phyloP scores from a whole-genome alignment of 1,140 invertebrate species.

The Drosophila repleta region DNA sequence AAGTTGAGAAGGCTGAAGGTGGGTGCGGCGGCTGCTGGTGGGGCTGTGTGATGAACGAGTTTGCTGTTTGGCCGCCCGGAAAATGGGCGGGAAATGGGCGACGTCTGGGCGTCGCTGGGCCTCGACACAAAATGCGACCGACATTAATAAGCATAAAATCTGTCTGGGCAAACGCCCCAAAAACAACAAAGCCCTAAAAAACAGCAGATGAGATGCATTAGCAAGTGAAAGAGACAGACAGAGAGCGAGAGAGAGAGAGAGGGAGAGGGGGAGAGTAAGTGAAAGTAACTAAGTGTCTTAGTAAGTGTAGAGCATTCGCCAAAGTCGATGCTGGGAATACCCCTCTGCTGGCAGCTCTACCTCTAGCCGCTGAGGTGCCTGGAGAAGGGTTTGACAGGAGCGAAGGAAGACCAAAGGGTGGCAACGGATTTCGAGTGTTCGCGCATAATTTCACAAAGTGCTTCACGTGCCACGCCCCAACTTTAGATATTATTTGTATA shows the following conservation, averaged over 20 bases:
- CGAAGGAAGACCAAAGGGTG: not conserved
- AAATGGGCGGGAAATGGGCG: slow-evolving; percentile 23
- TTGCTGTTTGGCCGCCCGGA: slow-evolving; percentile 39
- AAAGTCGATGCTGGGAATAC: slow-evolving; percentile 1
- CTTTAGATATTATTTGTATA: slow-evolving; percentile 33
- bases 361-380: not conserved
- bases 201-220: not conserved
- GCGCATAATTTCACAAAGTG: slow-evolving; percentile 53
- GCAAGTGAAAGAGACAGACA: not conserved
- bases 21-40: no score
- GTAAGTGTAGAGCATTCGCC: no score
- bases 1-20: slow-evolving; percentile 52
- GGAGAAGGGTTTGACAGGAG: slow-evolving; percentile 46
- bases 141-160: slow-evolving; percentile 74
- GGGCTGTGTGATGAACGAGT: slow-evolving; percentile 55
- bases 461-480: slow-evolving; percentile 15
- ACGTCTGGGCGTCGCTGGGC: slow-evolving; percentile 48
- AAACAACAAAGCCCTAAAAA: not conserved
- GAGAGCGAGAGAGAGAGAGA: not conserved
- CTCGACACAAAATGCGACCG: slow-evolving; percentile 40
- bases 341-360: not conserved
- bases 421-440: slow-evolving; percentile 3
- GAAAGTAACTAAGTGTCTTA: not conserved
- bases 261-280: not conserved
- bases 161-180: slow-evolving; percentile 42